Percentiles rank a stretch among this genome's conserved stretches.
Conservation (phyloP, 2,888 invertebrate genomes). For the Nasonia oneida region DNA sequence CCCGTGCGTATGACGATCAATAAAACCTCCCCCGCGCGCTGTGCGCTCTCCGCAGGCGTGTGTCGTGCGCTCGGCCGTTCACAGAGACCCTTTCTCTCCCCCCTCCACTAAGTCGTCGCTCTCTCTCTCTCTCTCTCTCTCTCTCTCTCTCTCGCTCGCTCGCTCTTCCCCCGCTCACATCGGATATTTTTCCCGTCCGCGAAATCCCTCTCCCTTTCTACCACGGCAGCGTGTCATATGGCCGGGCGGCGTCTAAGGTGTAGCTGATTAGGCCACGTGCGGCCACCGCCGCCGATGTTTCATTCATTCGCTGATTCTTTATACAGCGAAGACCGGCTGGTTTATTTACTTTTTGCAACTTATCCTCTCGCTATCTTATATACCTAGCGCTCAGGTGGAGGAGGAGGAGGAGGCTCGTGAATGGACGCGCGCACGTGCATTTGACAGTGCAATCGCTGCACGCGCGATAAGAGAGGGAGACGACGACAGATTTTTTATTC, state of each 20-base stretch:
- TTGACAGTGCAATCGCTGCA: conserved; percentile 6
- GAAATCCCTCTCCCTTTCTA: conserved; percentile 1
- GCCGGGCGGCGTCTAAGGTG: conserved; percentile 13
- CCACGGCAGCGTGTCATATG: conserved; percentile 31
- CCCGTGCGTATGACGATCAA: conserved; percentile 54
- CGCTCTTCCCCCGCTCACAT: not conserved
- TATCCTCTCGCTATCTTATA: not conserved
- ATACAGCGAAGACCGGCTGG: not conserved
- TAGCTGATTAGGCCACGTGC: conserved; percentile 44
- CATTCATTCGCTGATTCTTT: conserved; percentile 7
- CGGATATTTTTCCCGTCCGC: conserved; percentile 10
- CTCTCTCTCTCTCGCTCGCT: no score
- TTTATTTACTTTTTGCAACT: not conserved
- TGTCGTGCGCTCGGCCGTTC: conserved; percentile 22
- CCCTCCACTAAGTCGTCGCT: not conserved
- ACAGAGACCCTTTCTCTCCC: conserved; percentile 36
- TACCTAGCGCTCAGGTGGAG: not conserved
- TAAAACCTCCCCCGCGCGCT: conserved; percentile 55
- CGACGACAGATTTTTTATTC: not conserved
- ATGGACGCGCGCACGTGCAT: conserved; percentile 1
- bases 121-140: not conserved
- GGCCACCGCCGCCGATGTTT: not conserved
- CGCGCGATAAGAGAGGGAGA: not conserved
- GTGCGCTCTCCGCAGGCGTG: not conserved
- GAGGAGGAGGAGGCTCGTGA: not conserved